Evolutionary conservation across 2,797 vertebrate genomes (phyloP), one percentile per base, ranked within the genome.

Genomic region (Scleropages formosus): DNA sequence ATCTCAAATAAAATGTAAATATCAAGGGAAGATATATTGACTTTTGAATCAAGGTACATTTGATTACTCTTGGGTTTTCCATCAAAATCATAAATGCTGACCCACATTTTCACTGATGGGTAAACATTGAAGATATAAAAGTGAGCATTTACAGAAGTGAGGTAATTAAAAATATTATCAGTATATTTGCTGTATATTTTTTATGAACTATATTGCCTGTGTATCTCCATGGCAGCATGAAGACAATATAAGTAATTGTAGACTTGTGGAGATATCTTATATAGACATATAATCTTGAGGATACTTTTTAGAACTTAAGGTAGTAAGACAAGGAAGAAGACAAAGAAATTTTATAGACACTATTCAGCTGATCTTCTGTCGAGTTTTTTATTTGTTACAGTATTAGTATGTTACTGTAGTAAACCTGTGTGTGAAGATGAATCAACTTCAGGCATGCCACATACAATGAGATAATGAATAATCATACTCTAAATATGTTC

Each of bases 301-400:
- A 77, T 62, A 75, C 68, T 78, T 80, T 84, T 82, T 80, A 73
- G 78, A 80, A 78, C 78, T 84, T 85, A 82, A 80, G 70, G 75
- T 79, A 75, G 61, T 58, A 59, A 80, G 53, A 73, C 79, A 78
- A 75, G 67, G 79, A 74, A 82, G 80, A 66, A 80, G 79, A 60
- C 75, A 75, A 76, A 77, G 75, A 78, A 77, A 77, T 78, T 74
- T 83, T 82, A 79, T 82, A 82, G 77, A 74, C 78, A 46, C 69
- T 77, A 77, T 73, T 78, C 59, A 72, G 61, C 78, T 80, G 78
- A 71, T 65, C 71, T 24, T 81, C 74, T 75, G 75, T 65, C 68
- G 67, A 72, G 72, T 53, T 76, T 53, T 73, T 58, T 69, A 7
- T 44, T 18, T 26, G 27, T 4, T 56, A 60, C 73, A 78, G 68